Conservation (phyloP, 1,140 invertebrate genomes). For the Drosophila setifemur region DNA sequence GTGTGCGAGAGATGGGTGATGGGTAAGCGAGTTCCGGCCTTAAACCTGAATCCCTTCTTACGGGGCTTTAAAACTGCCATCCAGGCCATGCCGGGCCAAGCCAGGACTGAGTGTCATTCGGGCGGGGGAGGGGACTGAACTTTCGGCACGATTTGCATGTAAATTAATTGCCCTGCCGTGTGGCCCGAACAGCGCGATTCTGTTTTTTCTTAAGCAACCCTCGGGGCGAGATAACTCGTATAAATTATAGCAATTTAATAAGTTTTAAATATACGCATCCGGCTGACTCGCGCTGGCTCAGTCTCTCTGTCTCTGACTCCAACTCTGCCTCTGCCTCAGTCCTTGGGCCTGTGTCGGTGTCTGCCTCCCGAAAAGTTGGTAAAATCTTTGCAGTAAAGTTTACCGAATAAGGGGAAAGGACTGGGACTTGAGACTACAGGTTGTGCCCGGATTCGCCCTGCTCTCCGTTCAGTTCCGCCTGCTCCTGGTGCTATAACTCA, state of each 20-base stretch:
- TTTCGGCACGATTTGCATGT: conserved; percentile 82
- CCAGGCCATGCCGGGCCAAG: too few species aligned
- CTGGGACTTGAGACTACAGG: conserved; percentile 10
- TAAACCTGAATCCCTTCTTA: conserved; percentile 1
- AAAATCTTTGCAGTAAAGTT: conserved; percentile 71
- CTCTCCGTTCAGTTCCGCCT: not conserved
- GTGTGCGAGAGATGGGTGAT: conserved; percentile 31
- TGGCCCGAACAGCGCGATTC: conserved; percentile 56
- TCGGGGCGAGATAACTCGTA: conserved; percentile 78
- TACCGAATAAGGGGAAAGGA: conserved; percentile 12
- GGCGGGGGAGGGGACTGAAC: conserved; percentile 22
- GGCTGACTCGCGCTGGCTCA: conserved; percentile 26
- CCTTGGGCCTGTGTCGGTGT: too few species aligned
- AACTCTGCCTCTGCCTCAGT: too few species aligned
- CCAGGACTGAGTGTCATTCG: conserved; percentile 25
- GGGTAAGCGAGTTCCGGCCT: conserved; percentile 5
- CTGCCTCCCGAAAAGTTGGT: conserved; percentile 56
- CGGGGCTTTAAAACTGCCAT: not conserved
- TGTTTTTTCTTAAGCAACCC: conserved; percentile 59
- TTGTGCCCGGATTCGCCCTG: conserved; percentile 4
- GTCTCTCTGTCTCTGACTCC: conserved; percentile 24
- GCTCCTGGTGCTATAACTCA: conserved; percentile 64
- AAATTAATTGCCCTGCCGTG: conserved; percentile 79
- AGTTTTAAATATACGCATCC: conserved; percentile 82
- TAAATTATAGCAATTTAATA: conserved; percentile 83